A percentile compares a stretch with the other conserved stretches of the same genome.
These are phyloP conservation scores for Brachypterus glaber DNA, from an alignment of 2,888 invertebrate genomes.

Conservation along the genomic window DNA sequence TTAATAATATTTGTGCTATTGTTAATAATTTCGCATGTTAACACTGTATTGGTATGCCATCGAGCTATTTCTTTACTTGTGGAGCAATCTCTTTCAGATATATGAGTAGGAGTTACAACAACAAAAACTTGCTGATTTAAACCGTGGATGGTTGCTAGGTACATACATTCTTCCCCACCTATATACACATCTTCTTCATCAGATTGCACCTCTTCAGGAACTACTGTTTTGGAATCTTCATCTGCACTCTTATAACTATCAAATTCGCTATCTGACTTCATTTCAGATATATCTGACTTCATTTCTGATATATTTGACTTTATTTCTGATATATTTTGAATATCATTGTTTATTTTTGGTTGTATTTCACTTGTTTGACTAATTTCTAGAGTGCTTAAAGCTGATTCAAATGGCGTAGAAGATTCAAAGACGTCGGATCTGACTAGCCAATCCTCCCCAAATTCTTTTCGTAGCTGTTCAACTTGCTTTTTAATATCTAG, in stretches of 20 bases:
- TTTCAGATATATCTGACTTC: constrained; percentile 14
- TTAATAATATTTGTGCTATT: constrained; percentile 39
- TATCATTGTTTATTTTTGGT: constrained; percentile 6
- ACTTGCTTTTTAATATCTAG: constrained; percentile 51
- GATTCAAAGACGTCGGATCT: constrained; percentile 50
- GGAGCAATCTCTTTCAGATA: constrained; percentile 35
- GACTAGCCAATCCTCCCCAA: constrained; percentile 51
- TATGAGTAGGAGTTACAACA: constrained; percentile 33
- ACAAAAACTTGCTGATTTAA: constrained; percentile 37
- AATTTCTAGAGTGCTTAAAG: constrained; percentile 13
- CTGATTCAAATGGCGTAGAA: constrained; percentile 39
- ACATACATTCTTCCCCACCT: constrained; percentile 35
- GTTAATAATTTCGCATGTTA: constrained; percentile 40
- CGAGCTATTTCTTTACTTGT: constrained; percentile 32
- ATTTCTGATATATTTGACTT: constrained; percentile 9
- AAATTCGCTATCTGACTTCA: constrained; percentile 6
- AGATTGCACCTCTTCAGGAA: constrained; percentile 20
- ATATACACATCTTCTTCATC: constrained; percentile 31
- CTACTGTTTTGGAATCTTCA: constrained; percentile 1
- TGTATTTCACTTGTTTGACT: constrained; percentile 19
- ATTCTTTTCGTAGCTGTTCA: constrained; percentile 46
- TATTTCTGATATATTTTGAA: constrained; percentile 3
- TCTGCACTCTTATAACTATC: not conserved
- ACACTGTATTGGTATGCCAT: constrained; percentile 46
- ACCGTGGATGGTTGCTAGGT: constrained; percentile 31